A percentile compares a stretch with the other conserved stretches of the same genome.
Conservation (phyloP, 2,888 invertebrate genomes). For the Eilema sororculum region DNA sequence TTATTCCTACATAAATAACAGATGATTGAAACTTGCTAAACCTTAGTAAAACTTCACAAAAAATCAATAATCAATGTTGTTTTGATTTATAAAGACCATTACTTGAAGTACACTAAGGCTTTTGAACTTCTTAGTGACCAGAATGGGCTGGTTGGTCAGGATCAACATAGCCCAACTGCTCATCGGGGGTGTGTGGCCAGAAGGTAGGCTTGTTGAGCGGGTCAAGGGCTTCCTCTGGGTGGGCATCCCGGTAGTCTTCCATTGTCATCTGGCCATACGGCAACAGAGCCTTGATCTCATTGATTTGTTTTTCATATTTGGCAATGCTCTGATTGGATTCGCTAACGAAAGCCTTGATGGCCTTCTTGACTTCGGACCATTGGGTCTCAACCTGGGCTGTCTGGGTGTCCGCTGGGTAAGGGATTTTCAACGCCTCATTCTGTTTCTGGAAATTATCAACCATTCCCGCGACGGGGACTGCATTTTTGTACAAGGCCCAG, state of each 20-base stretch:
- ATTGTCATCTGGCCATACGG: slow-evolving; percentile 96
- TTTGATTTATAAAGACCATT: slow-evolving; percentile 26
- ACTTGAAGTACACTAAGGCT: slow-evolving; percentile 33
- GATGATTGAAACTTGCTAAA: slow-evolving; percentile 41
- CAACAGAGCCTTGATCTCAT: slow-evolving; percentile 89
- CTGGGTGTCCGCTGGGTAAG: slow-evolving; percentile 93
- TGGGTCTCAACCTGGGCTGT: slow-evolving; percentile 90
- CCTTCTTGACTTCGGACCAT: slow-evolving; percentile 88
- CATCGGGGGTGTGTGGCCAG: slow-evolving; percentile 94
- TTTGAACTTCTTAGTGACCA: slow-evolving; percentile 63
- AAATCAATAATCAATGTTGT: slow-evolving; percentile 38
- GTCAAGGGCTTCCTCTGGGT: slow-evolving; percentile 92
- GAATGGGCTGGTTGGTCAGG: slow-evolving; percentile 68
- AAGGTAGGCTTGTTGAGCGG: slow-evolving; percentile 92
- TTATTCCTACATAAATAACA: slow-evolving; percentile 79
- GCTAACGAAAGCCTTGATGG: slow-evolving; percentile 88
- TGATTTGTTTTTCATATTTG: slow-evolving; percentile 88
- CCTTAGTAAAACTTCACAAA: slow-evolving; percentile 45
- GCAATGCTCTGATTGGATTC: slow-evolving; percentile 88
- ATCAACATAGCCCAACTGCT: slow-evolving; percentile 88
- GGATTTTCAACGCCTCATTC: slow-evolving; percentile 92
- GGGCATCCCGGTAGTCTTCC: slow-evolving; percentile 94
- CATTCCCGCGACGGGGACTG: slow-evolving; percentile 91
- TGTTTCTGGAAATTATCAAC: slow-evolving; percentile 96
- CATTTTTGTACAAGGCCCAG: slow-evolving; percentile 92